Evolutionary conservation across 2,797 vertebrate genomes (phyloP), one percentile per base, ranked within the genome.

Genomic region (Xenopus petersii): DNA sequence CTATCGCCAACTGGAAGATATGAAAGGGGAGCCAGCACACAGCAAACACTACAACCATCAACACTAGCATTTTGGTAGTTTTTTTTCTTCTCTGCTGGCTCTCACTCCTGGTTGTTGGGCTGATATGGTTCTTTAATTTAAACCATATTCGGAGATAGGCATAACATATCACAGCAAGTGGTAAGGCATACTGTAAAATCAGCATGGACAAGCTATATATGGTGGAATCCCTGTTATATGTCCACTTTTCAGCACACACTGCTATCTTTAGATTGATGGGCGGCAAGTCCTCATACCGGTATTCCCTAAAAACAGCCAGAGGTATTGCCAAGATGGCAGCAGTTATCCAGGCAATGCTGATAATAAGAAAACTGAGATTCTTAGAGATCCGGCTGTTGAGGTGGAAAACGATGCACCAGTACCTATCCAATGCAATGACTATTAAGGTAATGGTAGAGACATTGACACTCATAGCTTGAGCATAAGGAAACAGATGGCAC

Each of bases 121-220:
- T 96, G 81, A 96, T 72, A 0, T 96, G 95, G 75, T 93, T 96
- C 88, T 91, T 96, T 71, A 97, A 89, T 82, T 97, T 97, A 81
- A 96, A 87, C 95, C 94, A 97, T 82, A 97, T 97, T 86, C 95
- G 93, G 64, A 93, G 89, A 71, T 97, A 97, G 64, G 95, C 93
- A 0, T 95, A 97, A 79, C 93, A 96, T 84, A 96, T 96, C 80
- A 96, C 83, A 36, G 91, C 91, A 67, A 97, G 85, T 13, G 95
- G 95, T 12, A 95, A 75, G 5, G 95, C 93, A 21, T 95, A 96
- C 85, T 96, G 95, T 36, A 97, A 88, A 71, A 97, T 91, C 13
- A 96, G 90, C 95, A 97, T 95, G 12, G 93, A 93, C 58, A 96
- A 84, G 79, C 94, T 96, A 85, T 96, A 97, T 81, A 96, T 96